Evolutionary conservation across 2,113 vertebrate genomes (phyloP), one percentile per base, ranked within the genome.

Genomic region (Ancistrus triradiatus): DNA sequence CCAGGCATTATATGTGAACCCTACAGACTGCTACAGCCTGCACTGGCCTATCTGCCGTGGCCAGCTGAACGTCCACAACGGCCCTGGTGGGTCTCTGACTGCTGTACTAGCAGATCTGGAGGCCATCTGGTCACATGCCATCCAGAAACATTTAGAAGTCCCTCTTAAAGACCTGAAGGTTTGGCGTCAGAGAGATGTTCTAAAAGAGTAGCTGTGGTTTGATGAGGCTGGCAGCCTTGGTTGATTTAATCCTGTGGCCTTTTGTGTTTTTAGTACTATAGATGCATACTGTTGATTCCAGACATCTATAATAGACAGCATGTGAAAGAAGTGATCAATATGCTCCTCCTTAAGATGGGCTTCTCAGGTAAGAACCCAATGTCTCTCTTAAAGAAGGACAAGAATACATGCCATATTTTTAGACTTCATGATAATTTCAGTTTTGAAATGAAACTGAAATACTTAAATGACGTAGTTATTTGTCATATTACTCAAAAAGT

Each of bases 141-240:
- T 98, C 79, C 95, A 98, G 65, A 98, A 97, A 43, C 90, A 92
- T 4, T 86, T 99, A 75, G 95, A 98, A 83, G 95, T 99, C 70
- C 91, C 94, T 2, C 69, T 95, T 50, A 96, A 93, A 84, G 96
- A 99, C 82, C 78, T 99, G n/a, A 99, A 99, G 95, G 96, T 98
- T 68, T 74, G 31, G 13, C 0, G 13, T 7, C 6, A 1, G 3
- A 13, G 7, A 6, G n/a, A 9, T 11, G 4, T 14, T 3, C 2
- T 17, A 18, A 14, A 6, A 13, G 7, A 19, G 40, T 17, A 17
- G 14, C 35, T 40, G 15, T 14, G 0, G 1, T 4, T 62, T 58
- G 7, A 19, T 17, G 1, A 6, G 14, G 15, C 6, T 13, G 56
- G n/a, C n/a, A 11, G 7, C n/a, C 37, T 3, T 24, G 22, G 18